Conservation (phyloP, 2,113 vertebrate species). For the Triplophysa rosa region DNA sequence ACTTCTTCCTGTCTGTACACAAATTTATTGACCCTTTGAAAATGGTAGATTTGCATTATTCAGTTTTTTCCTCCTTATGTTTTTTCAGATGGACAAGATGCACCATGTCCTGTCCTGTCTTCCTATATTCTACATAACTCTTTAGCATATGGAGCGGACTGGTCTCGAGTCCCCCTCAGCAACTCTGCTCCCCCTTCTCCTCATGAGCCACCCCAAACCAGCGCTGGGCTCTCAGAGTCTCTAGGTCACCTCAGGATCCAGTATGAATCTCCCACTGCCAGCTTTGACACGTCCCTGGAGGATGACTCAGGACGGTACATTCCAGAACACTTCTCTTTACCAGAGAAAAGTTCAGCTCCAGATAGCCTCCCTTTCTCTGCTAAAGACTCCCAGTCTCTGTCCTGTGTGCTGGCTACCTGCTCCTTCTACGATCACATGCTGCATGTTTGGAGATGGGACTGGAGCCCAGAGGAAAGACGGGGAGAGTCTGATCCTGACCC, state of each 20-base stretch:
- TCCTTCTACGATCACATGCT: constrained; percentile 92
- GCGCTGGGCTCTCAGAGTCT: constrained; percentile 36
- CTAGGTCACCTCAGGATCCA: constrained; percentile 74
- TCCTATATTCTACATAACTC: constrained; percentile 86
- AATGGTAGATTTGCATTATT: neutral
- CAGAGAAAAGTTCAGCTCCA: neutral
- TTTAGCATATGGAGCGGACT: constrained; percentile 91
- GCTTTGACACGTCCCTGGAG: constrained; percentile 76
- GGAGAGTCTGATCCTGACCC: neutral
- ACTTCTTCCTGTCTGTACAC: too few relatives aligned
- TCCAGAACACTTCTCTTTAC: constrained; percentile 35
- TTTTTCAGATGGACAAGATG: constrained; percentile 70
- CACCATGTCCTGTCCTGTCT: constrained; percentile 70
- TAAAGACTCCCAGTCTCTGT: constrained; percentile 2
- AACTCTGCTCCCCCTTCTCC: constrained; percentile 45
- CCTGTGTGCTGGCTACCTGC: constrained; percentile 85
- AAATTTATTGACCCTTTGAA: neutral
- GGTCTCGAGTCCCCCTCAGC: constrained; percentile 79
- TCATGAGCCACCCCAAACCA: constrained; percentile 45
- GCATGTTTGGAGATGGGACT: constrained; percentile 92
- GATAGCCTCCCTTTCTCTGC: neutral
- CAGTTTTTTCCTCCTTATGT: neutral
- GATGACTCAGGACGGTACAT: constrained; percentile 69
- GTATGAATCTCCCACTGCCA: constrained; percentile 78
- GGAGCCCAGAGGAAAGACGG: constrained; percentile 56